These are phyloP conservation scores for Tragelaphus oryx DNA, from an alignment of 2,797 vertebrate genomes.

Conservation along the genomic window DNA sequence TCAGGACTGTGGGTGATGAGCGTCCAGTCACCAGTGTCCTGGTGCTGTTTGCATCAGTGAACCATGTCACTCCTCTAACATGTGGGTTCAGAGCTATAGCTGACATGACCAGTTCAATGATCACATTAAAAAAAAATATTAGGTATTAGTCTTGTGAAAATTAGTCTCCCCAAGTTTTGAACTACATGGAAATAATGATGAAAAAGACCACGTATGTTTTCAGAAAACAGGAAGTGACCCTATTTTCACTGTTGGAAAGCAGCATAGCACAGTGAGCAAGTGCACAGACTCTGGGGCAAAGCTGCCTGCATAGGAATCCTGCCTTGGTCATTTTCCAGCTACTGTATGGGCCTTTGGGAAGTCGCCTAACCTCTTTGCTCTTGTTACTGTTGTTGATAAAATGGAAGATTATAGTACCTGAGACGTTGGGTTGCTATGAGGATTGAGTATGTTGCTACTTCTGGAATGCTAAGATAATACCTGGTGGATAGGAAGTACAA, in stretches of 20 bases:
- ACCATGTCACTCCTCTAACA: neutral
- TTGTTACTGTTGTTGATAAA: constrained; percentile 35
- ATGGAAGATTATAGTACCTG: constrained; percentile 1
- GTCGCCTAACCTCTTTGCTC: neutral
- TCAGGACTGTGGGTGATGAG: neutral
- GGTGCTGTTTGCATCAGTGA: neutral
- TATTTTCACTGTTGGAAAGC: neutral
- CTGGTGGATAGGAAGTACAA: neutral
- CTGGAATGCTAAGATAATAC: constrained; percentile 12
- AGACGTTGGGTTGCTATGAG: neutral
- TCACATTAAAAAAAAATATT: neutral
- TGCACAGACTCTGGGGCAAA: neutral
- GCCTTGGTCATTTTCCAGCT: neutral
- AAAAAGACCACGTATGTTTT: neutral
- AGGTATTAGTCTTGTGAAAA: neutral
- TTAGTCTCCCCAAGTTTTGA: neutral
- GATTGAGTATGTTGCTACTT: constrained; percentile 40
- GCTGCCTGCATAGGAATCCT: neutral
- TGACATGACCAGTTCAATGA: neutral
- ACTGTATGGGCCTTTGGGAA: neutral
- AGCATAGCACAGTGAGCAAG: neutral
- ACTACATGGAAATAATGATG: neutral
- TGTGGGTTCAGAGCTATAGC: neutral
- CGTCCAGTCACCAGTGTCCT: neutral
- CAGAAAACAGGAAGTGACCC: neutral